Conservation (phyloP, 53 echinoderm and acorn worm species). For the Apostichopus leukothele region DNA sequence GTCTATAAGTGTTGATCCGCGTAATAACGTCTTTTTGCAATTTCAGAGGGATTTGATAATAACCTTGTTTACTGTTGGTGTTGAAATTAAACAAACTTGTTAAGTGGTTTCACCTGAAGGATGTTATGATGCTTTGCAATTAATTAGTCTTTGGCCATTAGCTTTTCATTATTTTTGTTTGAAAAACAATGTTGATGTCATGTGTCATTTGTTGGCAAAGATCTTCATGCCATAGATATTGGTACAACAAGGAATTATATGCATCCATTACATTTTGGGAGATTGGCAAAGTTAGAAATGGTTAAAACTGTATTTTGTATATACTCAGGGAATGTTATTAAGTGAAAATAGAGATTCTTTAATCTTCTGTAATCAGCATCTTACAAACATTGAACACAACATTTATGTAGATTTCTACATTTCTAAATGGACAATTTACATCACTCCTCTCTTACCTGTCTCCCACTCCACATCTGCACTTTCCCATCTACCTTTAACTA, state of each 20-base stretch:
- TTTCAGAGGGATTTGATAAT: no score
- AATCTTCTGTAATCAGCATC: no score
- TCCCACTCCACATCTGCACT: no score
- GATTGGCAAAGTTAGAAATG: not conserved
- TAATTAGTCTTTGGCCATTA: constrained; percentile 7
- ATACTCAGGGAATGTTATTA: no score
- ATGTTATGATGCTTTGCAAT: constrained; percentile 6
- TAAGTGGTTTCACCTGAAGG: not conserved
- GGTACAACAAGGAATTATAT: not conserved
- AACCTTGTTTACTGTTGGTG: not conserved
- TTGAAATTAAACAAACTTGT: not conserved
- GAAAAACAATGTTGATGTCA: constrained; percentile 15
- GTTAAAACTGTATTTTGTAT: no score
- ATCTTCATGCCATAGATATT: not conserved
- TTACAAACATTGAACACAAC: no score
- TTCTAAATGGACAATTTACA: no score
- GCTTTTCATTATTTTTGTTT: not conserved
- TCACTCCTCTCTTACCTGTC: no score
- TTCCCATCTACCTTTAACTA: no score
- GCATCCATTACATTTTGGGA: not conserved
- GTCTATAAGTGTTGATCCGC: not conserved
- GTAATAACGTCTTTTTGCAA: not conserved
- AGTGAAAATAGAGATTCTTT: no score
- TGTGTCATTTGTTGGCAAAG: not conserved
- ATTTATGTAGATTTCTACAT: no score